phyloP scores from a whole-genome alignment of 2,113 vertebrate genomes.

The Grantiella picta region DNA sequence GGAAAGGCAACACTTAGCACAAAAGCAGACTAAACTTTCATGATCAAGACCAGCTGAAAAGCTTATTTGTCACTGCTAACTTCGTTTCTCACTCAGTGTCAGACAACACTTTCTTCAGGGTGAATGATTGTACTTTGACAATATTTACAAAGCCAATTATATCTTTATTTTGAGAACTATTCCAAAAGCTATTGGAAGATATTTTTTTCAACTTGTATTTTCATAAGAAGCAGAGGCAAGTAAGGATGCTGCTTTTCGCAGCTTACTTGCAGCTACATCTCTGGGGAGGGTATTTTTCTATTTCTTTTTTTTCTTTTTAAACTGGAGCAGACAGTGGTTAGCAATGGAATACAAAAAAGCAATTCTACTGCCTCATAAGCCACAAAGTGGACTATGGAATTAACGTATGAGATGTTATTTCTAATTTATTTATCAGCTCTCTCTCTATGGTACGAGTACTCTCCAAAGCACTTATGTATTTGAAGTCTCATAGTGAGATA shows the following conservation, averaged over 20 bases:
- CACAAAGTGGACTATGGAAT: constrained; percentile 64
- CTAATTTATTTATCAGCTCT: constrained; percentile 40
- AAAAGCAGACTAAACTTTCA: constrained; percentile 28
- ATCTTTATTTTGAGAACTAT: constrained; percentile 38
- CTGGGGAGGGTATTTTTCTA: background rate
- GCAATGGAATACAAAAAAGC: constrained; percentile 54
- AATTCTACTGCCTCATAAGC: constrained; percentile 56
- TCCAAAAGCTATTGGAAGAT: background rate
- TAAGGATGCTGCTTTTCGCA: background rate
- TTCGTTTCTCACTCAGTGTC: background rate
- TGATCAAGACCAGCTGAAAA: background rate
- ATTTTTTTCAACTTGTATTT: background rate
- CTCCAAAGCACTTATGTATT: constrained; percentile 49
- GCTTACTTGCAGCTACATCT: constrained; percentile 19
- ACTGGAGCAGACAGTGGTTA: constrained; percentile 50
- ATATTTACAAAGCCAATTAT: constrained; percentile 20
- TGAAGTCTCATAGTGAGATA: constrained; percentile 16
- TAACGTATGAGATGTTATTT: constrained; percentile 61
- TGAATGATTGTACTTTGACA: constrained; percentile 19
- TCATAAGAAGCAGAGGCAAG: background rate
- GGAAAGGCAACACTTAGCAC: constrained; percentile 20
- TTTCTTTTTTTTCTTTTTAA: background rate
- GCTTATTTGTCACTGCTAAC: background rate
- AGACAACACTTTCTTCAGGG: background rate
- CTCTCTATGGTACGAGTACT: constrained; percentile 25